phyloP scores from a whole-genome alignment of 2,113 vertebrate species.

The Crocuta crocuta region DNA sequence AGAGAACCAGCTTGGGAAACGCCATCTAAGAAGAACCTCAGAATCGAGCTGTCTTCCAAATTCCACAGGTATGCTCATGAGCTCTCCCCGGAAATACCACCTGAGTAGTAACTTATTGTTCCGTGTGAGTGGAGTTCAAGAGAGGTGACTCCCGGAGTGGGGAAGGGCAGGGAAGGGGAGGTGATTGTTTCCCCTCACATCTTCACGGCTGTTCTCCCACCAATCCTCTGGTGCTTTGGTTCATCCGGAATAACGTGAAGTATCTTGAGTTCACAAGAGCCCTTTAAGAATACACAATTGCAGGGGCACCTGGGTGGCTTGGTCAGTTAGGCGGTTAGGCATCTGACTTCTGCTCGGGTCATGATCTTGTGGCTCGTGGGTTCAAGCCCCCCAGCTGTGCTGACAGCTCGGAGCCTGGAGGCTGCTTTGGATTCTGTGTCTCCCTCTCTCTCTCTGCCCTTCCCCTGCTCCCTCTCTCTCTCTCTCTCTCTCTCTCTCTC shows the following conservation, averaged over 20 bases:
- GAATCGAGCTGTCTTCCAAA: not conserved
- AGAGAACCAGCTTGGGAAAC: not conserved
- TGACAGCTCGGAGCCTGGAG: too few relatives aligned
- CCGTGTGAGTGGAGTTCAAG: not conserved
- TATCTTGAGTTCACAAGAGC: not conserved
- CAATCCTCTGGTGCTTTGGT: not conserved
- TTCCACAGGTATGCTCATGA: rapidly evolving
- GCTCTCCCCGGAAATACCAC: not conserved
- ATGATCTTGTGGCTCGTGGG: too few relatives aligned
- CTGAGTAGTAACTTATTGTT: too few relatives aligned
- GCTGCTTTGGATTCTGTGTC: too few relatives aligned
- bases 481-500: too few relatives aligned
- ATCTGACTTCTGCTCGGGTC: too few relatives aligned
- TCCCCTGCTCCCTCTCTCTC: too few relatives aligned
- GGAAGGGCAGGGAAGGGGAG: not conserved
- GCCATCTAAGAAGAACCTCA: not conserved
- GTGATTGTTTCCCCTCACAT: not conserved
- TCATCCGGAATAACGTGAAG: not conserved
- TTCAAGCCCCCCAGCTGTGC: too few relatives aligned
- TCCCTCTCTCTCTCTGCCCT: too few relatives aligned
- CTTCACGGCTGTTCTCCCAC: not conserved
- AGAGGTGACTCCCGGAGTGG: not conserved
- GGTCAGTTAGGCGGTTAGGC: too few relatives aligned
- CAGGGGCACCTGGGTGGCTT: not conserved
- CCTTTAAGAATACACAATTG: not conserved